Evolutionary conservation across 2,888 invertebrate genomes (phyloP).

Genomic region (Phania funesta): DNA sequence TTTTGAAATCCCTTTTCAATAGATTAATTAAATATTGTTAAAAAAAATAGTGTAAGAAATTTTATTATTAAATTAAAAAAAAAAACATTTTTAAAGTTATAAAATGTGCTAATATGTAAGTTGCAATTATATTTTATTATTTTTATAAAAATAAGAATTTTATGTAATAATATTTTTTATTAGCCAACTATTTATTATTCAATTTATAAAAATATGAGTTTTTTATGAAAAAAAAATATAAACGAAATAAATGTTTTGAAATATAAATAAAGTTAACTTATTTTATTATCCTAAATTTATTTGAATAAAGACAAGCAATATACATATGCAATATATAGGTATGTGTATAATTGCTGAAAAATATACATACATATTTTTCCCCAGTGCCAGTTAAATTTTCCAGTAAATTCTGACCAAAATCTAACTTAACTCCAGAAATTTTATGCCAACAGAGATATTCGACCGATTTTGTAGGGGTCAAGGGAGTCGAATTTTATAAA

Average conservation of each 20-base stretch:
- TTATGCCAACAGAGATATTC: no score
- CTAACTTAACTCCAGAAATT: no score
- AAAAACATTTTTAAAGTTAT: constrained; percentile 19
- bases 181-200: constrained; percentile 65
- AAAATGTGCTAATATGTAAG: constrained; percentile 62
- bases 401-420: no score
- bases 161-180: constrained; percentile 57
- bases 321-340: no score
- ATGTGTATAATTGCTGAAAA: no score
- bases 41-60: constrained; percentile 11
- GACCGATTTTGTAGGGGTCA: no score
- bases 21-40: constrained; percentile 46
- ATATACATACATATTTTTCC: no score
- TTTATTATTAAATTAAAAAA: constrained; percentile 19
- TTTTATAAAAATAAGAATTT: constrained; percentile 58
- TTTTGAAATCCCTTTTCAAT: constrained; percentile 24
- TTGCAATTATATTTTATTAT: constrained; percentile 62
- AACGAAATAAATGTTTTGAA: constrained; percentile 35
- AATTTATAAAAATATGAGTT: constrained; percentile 59
- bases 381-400: no score
- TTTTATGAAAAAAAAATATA: constrained; percentile 42
- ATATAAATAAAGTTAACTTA: not conserved
- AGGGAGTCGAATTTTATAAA: no score
- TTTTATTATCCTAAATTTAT: not conserved
- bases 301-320: not conserved